phyloP scores from a whole-genome alignment of 1,140 invertebrate genomes.

The Tetragnatha versicolor region DNA sequence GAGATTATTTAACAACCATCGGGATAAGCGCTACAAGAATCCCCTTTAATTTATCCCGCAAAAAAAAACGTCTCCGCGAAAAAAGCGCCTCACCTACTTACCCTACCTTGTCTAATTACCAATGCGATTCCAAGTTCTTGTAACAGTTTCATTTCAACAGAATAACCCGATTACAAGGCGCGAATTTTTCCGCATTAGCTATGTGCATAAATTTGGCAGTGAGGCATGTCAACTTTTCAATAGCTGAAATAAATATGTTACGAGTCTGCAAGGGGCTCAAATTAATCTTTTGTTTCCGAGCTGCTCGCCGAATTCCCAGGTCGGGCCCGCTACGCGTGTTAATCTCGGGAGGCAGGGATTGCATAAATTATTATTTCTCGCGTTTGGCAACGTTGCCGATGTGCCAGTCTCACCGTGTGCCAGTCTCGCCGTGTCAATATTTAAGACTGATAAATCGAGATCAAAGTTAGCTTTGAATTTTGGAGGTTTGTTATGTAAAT shows the following conservation, averaged over 20 bases:
- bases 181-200: constrained; percentile 35
- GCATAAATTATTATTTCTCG: constrained; percentile 44
- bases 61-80: too few species aligned
- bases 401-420: too few species aligned
- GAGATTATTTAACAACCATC: too few species aligned
- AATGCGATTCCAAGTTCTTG: constrained; percentile 11
- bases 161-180: constrained; percentile 33
- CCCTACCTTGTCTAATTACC: constrained; percentile 30
- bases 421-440: constrained; percentile 19
- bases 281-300: constrained; percentile 47
- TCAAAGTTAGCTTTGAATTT: constrained; percentile 26
- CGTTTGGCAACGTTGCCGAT: not conserved
- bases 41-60: too few species aligned
- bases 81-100: too few species aligned
- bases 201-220: constrained; percentile 41
- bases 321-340: not conserved
- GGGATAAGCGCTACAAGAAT: too few species aligned
- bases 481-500: constrained; percentile 30
- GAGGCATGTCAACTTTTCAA: constrained; percentile 41
- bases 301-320: constrained; percentile 4
- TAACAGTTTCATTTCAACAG: constrained; percentile 15
- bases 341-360: constrained; percentile 12
- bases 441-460: constrained; percentile 21
- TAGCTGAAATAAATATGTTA: constrained; percentile 44
- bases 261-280: constrained; percentile 26